Percentiles rank a stretch among this genome's conserved stretches.
Conservation (phyloP, 2,797 vertebrate genomes). For the Artibeus jamaicensis region DNA sequence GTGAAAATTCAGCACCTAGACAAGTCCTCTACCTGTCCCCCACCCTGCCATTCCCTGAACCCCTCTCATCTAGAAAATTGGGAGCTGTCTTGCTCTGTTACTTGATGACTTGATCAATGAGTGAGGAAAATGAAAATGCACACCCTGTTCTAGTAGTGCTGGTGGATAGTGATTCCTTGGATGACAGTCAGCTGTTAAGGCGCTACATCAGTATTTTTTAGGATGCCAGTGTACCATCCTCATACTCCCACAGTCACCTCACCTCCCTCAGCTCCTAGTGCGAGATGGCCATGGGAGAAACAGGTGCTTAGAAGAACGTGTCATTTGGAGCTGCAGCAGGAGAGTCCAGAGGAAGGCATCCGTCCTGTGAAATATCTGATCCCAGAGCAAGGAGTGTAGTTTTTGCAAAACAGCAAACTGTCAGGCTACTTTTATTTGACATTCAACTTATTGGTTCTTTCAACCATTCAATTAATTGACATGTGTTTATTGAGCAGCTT, state of each 20-base stretch:
- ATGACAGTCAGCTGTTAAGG: not conserved
- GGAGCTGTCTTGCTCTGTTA: not conserved
- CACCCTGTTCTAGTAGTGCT: not conserved
- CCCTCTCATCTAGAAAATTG: not conserved
- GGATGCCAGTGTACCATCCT: fast-evolving
- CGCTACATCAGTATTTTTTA: not conserved
- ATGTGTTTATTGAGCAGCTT: not conserved
- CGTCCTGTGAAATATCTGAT: not conserved
- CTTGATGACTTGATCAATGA: not conserved
- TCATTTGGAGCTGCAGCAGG: not conserved
- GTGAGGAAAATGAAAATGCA: not conserved
- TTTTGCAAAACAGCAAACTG: not conserved
- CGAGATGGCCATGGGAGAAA: not conserved
- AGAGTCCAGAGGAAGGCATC: not conserved
- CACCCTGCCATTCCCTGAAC: not conserved
- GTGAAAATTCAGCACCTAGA: not conserved
- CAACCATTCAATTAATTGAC: not conserved
- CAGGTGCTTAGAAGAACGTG: not conserved
- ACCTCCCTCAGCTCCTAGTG: not conserved
- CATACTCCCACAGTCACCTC: not conserved
- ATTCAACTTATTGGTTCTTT: not conserved
- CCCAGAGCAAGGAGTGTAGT: not conserved
- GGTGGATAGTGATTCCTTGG: not conserved
- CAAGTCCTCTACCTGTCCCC: not conserved
- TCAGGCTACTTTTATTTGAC: not conserved